Evolutionary conservation across 1,140 invertebrate genomes (phyloP).

Genomic region (Anoplolepis gracilipes): DNA sequence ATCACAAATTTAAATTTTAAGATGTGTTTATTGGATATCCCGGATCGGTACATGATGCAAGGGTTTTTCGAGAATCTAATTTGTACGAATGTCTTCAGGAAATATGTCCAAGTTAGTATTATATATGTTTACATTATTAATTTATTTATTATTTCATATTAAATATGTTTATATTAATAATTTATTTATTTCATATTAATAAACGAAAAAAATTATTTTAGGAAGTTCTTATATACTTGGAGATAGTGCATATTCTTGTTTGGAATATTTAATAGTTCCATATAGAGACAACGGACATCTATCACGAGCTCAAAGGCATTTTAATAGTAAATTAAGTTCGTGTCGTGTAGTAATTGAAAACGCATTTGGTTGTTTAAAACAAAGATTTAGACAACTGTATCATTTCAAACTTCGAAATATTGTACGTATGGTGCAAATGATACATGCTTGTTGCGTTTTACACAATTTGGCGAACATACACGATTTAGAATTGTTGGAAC

Average conservation of each 20-base stretch:
- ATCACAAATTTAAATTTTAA: neutral
- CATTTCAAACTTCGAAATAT: too few relatives aligned
- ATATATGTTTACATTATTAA: neutral
- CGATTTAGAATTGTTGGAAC: too few relatives aligned
- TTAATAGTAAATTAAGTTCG: neutral
- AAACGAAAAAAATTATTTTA: too few relatives aligned
- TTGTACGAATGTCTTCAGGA: neutral
- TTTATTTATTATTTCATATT: neutral
- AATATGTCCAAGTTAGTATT: neutral
- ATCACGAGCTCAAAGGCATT: neutral
- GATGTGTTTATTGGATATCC: constrained; percentile 3
- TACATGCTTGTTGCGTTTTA: too few relatives aligned
- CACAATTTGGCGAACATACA: too few relatives aligned
- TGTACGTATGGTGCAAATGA: too few relatives aligned
- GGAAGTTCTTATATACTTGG: neutral
- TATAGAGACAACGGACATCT: neutral
- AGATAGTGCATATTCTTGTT: neutral
- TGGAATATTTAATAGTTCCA: neutral
- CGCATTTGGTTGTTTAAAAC: too few relatives aligned
- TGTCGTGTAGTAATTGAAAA: neutral
- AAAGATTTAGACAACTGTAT: too few relatives aligned
- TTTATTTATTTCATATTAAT: too few relatives aligned
- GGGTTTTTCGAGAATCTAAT: neutral
- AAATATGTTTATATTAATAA: neutral
- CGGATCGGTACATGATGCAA: neutral